Conservation (phyloP, 2,888 invertebrate species). For the Caenorhabditis virilis region DNA sequence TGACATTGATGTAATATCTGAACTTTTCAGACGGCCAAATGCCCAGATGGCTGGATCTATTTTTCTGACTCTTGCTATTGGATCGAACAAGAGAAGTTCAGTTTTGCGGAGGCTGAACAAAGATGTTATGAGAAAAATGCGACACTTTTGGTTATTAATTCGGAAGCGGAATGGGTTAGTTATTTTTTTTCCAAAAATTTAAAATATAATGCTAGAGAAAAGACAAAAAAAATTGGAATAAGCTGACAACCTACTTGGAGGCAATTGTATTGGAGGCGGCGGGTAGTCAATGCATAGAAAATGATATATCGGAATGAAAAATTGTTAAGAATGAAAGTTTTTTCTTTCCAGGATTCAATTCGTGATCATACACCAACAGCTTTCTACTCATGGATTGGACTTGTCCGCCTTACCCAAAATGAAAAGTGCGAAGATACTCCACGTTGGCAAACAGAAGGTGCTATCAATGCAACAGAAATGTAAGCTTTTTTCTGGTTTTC, state of each 20-base stretch:
- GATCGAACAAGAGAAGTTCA: constrained; percentile 35
- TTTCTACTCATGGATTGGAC: constrained; percentile 45
- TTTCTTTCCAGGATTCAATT: constrained; percentile 21
- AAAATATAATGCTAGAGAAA: constrained; percentile 4
- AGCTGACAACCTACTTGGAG: neutral
- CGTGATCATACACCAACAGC: constrained; percentile 21
- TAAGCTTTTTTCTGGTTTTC: constrained; percentile 2
- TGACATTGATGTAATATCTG: neutral
- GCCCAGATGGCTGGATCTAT: constrained; percentile 43
- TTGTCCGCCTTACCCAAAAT: constrained; percentile 25
- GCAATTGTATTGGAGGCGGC: neutral
- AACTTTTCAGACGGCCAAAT: constrained; percentile 21
- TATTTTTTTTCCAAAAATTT: neutral
- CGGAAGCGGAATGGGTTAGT: constrained; percentile 48
- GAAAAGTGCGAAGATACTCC: constrained; percentile 18
- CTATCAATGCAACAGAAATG: constrained; percentile 27
- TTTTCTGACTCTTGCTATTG: constrained; percentile 48
- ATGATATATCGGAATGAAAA: constrained; percentile 18
- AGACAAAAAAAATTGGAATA: neutral
- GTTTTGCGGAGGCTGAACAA: constrained; percentile 40
- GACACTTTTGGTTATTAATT: constrained; percentile 43
- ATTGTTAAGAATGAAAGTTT: neutral
- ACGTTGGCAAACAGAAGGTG: constrained; percentile 39
- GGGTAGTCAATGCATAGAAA: constrained; percentile 31
- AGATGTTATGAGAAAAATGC: constrained; percentile 39